Percentiles rank a stretch among this genome's conserved stretches.
Evolutionary conservation across 2,888 invertebrate genomes (phyloP).

Genomic region (Xanthorhoe designata): DNA sequence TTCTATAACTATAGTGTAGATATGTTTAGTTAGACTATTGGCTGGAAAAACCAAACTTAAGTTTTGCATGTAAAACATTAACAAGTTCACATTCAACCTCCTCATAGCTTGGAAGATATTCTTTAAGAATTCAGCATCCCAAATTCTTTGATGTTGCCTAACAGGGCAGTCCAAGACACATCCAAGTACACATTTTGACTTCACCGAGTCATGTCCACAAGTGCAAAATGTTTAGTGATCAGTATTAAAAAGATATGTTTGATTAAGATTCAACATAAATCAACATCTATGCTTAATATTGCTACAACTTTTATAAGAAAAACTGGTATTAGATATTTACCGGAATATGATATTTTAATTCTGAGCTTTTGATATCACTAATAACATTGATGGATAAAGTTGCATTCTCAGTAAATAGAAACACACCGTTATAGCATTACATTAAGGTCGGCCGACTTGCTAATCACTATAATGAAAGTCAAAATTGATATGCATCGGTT

Average conservation of each 20-base stretch:
- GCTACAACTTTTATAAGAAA: slow-evolving; percentile 11
- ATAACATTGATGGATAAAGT: slow-evolving; percentile 11
- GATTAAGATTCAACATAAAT: not conserved
- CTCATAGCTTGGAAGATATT: too few species aligned
- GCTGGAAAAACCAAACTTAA: too few species aligned
- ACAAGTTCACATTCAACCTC: too few species aligned
- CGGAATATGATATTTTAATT: not conserved
- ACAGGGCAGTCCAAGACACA: too few species aligned
- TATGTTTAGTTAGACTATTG: too few species aligned
- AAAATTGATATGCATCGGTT: slow-evolving; percentile 17
- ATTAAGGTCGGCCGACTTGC: slow-evolving; percentile 8
- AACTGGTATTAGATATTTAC: not conserved
- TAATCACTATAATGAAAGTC: slow-evolving; percentile 24
- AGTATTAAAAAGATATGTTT: not conserved
- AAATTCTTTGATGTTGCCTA: too few species aligned
- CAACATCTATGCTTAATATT: not conserved
- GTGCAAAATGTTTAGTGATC: not conserved
- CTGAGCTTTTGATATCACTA: slow-evolving; percentile 10
- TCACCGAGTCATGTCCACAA: not conserved
- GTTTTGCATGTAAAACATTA: too few species aligned
- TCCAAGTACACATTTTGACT: not conserved
- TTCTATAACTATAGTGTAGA: too few species aligned
- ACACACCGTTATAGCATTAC: not conserved
- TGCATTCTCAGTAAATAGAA: slow-evolving; percentile 3
- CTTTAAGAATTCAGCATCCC: too few species aligned